Evolutionary conservation across 2,797 vertebrate genomes (phyloP), one percentile per base, ranked within the genome.

Genomic region (Poeciliopsis turneri): DNA sequence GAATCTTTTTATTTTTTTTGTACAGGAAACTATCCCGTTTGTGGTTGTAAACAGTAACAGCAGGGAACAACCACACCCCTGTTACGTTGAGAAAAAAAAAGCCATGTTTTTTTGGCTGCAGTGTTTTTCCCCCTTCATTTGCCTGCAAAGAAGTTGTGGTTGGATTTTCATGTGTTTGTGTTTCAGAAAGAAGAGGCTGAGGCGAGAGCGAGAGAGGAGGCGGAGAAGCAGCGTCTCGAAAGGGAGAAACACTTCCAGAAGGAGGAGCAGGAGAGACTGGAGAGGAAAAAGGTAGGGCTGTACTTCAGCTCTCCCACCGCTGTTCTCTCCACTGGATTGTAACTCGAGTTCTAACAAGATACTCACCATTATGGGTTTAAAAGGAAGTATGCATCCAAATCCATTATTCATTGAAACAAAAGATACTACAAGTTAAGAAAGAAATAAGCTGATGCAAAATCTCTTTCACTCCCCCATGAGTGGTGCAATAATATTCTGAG

Each of bases 241-340:
- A 93, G 98, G 87, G 98, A 99, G 89, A 98, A 97, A 86, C 98
- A 99, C 93, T 99, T 99, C 95, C 98, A 97, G 95, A 96, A 96
- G 70, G 98, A 99, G 94, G 98, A 99, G 93, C 97, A 97, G 93
- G 98, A 99, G 90, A 96, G 98, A 74, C 96, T 97, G 90, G 98
- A 98, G 92, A 96, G 98, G 85, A 98, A 97, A 94, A 97, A 95
- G 96, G 97, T 97, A 92, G 86, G 89, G 77, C 78, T 1, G 30
- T 0, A n/a, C 66, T 80, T 81, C 78, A 72, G 75, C 80, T 71
- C 83, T 82, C 18, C 75, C 55, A 76, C 57, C 72, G 72, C 49
- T 82, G 53, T 78, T 82, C 51, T 75, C 55, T 71, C 78, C 80
- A 49, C n/a, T 61, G 68, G 39, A 59, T 72, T 81, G 64, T 36